phyloP scores from a whole-genome alignment of 2,113 vertebrate genomes.

The Sinocyclocheilus anshuiensis region DNA sequence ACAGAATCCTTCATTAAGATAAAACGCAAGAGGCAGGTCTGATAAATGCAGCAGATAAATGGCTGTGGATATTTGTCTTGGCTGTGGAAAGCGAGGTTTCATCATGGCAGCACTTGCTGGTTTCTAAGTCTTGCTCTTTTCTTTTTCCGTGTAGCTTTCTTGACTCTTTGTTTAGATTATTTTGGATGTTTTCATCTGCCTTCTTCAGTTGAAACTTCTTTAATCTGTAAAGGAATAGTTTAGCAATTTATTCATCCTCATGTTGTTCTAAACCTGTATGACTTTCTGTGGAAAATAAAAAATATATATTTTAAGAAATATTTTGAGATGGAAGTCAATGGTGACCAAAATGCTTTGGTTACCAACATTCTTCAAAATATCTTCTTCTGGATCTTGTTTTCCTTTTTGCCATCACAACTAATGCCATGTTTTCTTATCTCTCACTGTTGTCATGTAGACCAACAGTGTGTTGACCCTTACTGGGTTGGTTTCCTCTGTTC shows the following conservation, averaged over 20 bases:
- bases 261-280: background rate
- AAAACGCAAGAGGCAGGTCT: conserved; percentile 53
- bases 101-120: conserved; percentile 30
- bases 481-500: conserved; percentile 1
- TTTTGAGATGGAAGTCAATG: background rate
- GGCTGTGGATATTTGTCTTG: conserved; percentile 54
- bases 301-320: background rate
- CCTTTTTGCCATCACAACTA: background rate
- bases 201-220: background rate
- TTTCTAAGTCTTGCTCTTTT: background rate
- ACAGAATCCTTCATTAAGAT: conserved; percentile 62
- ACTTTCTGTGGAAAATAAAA: background rate
- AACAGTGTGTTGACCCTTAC: conserved; percentile 10
- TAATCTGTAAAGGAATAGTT: background rate
- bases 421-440: background rate
- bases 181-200: background rate
- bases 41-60: conserved; percentile 53
- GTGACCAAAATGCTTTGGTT: background rate
- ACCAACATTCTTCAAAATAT: background rate
- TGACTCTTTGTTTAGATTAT: background rate
- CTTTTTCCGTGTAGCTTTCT: background rate
- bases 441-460: background rate
- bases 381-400: background rate
- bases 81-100: conserved; percentile 39
- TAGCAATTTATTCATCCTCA: background rate